Base-by-base conservation (phyloP, 2,113 vertebrate species). In the Rhegmatorhina hoffmannsi region DNA sequence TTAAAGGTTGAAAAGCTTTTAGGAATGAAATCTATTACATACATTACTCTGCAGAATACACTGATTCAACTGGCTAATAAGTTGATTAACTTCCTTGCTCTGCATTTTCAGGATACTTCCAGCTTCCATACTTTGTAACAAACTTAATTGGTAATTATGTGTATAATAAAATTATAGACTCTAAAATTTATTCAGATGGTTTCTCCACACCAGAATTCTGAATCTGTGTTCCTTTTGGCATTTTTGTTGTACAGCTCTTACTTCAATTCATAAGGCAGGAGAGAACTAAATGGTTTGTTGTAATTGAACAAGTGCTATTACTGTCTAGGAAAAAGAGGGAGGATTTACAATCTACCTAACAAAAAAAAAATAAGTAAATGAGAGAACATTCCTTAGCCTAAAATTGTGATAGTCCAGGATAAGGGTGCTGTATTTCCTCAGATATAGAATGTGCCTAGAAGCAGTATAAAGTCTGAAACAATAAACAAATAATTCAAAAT, bases 61-160 rank as follows among this genome's bases (percentile, higher is more conserved):
- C 18, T 62, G 58, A 26, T 79, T 91, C 53, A 82, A 20, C 21
- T 85, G 34, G 52, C 46, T 85, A 82, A 23, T 73, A 66, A 76
- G 36, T 76, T 81, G 80, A 84, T 89, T 91, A 66, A 91, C 44
- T 88, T 91, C 38, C 33, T 63, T 31, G 1, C 50, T 87, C 93
- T 88, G 38, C 38, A 63, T 68, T 87, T 95, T 63, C 59, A 88
- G 19, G 38, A 16, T 95, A 67, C 67, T 96, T 92, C 64, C 50
- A 90, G 66, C 83, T 94, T 89, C 53, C 0, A 0, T 82, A 47
- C 34, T 90, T 80, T 67, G 24, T 84, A 79, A 52, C 25, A 36
- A 92, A 80, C 24, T 64, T 96, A 94, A 94, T 55, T 96, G 64
- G 44, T 86, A 84, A 91, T 96, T 78, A 86, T 67, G 52, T 78